Evolutionary conservation across 2,888 invertebrate genomes (phyloP), one percentile per base, ranked within the genome.

Genomic region (Gymnocheta viridis): DNA sequence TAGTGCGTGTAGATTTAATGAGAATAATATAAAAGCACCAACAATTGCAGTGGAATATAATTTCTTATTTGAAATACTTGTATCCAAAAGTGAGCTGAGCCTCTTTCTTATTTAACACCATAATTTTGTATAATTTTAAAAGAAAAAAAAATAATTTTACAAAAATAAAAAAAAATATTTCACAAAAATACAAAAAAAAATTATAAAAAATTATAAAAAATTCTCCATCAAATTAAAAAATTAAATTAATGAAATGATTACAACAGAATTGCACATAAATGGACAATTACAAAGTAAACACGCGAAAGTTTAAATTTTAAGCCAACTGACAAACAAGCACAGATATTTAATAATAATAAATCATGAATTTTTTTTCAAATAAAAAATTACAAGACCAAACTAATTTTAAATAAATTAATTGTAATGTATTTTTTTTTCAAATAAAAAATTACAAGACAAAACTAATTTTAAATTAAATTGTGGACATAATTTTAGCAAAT

Each of bases 201-300:
- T n/a, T n/a, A n/a, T n/a, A n/a, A n/a, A n/a, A n/a, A n/a, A n/a
- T n/a, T n/a, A n/a, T n/a, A 19, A 35, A 9, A 58, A 58, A 32
- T 24, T 35, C 58, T 60, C 76, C 35, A 82, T 60, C 32, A 79
- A 85, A 44, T 73, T 58, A 78, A 62, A 41, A 82, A 27, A 41
- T 72, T 70, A 82, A 85, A 76, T 80, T 80, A 85, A 85, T 80
- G 79, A 82, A 76, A 85, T 76, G 73, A 78, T 82, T 79, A 73
- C 72, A 82, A 72, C 58, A 67, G 67, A 85, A 82, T 82, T 85
- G 44, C 74, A 77, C 76, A 77, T 80, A 85, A 81, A 82, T 78
- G 77, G 73, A 82, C 85, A 85, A 82, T 78, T 78, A 78, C 80
- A 74, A 47, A 67, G 72, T 49, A 74, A 69, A 74, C 82, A 82